phyloP scores from a whole-genome alignment of 2,113 vertebrate species.

The Sinocyclocheilus anophthalmus region DNA sequence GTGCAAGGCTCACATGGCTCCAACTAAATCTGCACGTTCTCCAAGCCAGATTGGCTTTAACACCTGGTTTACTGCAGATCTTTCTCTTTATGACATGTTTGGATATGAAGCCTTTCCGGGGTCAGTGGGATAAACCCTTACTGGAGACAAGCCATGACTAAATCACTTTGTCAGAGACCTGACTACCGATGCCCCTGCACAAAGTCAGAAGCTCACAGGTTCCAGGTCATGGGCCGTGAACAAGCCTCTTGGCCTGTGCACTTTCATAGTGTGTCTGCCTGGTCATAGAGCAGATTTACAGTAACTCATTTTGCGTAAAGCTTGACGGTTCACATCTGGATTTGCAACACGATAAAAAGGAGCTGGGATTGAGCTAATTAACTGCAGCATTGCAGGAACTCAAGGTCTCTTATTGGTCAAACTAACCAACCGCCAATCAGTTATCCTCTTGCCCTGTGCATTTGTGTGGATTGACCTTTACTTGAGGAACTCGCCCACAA shows the following conservation, averaged over 20 bases:
- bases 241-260: constrained; percentile 12
- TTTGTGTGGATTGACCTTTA: constrained; percentile 7
- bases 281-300: constrained; percentile 41
- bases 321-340: constrained; percentile 51
- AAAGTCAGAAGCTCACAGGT: constrained; percentile 8
- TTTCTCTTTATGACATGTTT: constrained; percentile 1
- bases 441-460: background rate
- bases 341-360: constrained; percentile 28
- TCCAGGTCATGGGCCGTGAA: constrained; percentile 18
- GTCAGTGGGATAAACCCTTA: constrained; percentile 23
- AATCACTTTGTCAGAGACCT: constrained; percentile 12
- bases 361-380: constrained; percentile 24
- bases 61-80: background rate
- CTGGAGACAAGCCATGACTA: constrained; percentile 27
- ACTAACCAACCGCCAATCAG: background rate
- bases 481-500: background rate
- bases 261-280: constrained; percentile 30
- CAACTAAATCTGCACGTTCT: background rate
- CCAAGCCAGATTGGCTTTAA: background rate
- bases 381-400: constrained; percentile 12
- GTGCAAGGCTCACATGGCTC: background rate
- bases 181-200: background rate
- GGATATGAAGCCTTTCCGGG: constrained; percentile 22
- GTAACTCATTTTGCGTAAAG: constrained; percentile 41
- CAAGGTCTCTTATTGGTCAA: background rate